phyloP scores from a whole-genome alignment of 2,888 invertebrate species.

The Galeopsomyia nigrocyanea region DNA sequence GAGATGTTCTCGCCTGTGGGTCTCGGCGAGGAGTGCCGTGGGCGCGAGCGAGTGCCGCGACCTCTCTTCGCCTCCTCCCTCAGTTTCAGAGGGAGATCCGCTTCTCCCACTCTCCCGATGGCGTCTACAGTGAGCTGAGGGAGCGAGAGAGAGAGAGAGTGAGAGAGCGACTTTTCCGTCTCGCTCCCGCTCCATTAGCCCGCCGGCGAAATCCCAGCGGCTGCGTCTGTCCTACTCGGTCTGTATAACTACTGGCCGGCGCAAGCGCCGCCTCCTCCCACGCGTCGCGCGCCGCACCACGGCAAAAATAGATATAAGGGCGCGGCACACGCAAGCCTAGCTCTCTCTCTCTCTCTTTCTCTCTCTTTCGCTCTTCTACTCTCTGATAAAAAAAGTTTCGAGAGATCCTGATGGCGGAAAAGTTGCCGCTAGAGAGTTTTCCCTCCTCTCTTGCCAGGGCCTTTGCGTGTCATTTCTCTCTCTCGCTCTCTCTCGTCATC shows the following conservation, averaged over 20 bases:
- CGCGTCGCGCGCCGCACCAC: background rate
- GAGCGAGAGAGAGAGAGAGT: too few species aligned
- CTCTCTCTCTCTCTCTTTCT: background rate
- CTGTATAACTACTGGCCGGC: conserved; percentile 45
- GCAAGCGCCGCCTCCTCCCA: conserved; percentile 41
- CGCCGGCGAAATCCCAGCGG: conserved; percentile 36
- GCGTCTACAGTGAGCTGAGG: too few species aligned
- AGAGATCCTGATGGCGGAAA: conserved; percentile 36
- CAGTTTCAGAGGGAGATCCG: too few species aligned
- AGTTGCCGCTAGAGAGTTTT: conserved; percentile 34
- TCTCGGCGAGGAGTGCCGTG: conserved; percentile 57
- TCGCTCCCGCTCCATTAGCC: conserved; percentile 45
- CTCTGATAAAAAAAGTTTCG: conserved; percentile 47
- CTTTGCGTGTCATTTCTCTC: conserved; percentile 33
- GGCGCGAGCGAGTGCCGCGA: conserved; percentile 12
- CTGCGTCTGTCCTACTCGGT: conserved; percentile 41
- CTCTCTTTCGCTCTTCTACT: conserved; percentile 1
- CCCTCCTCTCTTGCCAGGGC: conserved; percentile 27
- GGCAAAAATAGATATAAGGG: background rate
- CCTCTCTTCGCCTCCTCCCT: conserved; percentile 3
- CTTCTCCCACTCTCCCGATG: background rate
- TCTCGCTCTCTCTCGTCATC: conserved; percentile 18
- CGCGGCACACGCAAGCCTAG: background rate
- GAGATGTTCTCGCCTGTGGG: conserved; percentile 48
- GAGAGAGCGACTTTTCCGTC: conserved; percentile 14